A percentile compares a stretch with the other conserved stretches of the same genome.
Conservation (phyloP, 2,797 vertebrate genomes). For the Semaprochilodus insignis region DNA sequence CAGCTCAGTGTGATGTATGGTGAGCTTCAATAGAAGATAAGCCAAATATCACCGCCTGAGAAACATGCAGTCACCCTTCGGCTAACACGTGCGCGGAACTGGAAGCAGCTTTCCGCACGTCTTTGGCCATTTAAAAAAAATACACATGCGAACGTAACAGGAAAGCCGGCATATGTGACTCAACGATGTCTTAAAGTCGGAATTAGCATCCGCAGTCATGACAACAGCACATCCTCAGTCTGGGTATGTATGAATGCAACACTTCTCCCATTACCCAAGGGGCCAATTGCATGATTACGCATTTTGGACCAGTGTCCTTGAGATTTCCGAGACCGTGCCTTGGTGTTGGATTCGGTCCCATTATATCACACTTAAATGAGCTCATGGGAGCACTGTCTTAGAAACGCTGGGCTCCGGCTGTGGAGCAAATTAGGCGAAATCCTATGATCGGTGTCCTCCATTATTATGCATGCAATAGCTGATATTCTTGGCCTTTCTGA, state of each 20-base stretch:
- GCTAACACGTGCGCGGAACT: background rate
- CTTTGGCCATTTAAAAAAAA: background rate
- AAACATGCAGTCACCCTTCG: background rate
- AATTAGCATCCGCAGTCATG: background rate
- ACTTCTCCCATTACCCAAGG: slow-evolving; percentile 1
- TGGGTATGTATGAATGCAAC: background rate
- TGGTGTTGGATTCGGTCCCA: slow-evolving; percentile 12
- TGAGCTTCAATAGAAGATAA: background rate
- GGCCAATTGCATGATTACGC: slow-evolving; percentile 1
- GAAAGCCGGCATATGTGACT: background rate
- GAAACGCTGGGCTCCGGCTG: background rate
- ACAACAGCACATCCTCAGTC: background rate
- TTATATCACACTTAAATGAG: slow-evolving; percentile 34
- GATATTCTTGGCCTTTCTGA: slow-evolving; percentile 13
- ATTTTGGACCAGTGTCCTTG: slow-evolving; percentile 4
- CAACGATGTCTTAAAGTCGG: background rate
- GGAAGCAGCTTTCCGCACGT: background rate
- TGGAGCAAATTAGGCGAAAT: slow-evolving; percentile 36
- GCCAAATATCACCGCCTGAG: slow-evolving; percentile 13
- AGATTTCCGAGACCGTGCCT: background rate
- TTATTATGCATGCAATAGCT: slow-evolving; percentile 35
- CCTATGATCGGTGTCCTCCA: background rate
- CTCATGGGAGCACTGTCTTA: background rate
- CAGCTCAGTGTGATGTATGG: slow-evolving; percentile 8
- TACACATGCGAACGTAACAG: background rate